Base-by-base conservation (phyloP, 2,797 vertebrate genomes). In the Tarsius wallacei region DNA sequence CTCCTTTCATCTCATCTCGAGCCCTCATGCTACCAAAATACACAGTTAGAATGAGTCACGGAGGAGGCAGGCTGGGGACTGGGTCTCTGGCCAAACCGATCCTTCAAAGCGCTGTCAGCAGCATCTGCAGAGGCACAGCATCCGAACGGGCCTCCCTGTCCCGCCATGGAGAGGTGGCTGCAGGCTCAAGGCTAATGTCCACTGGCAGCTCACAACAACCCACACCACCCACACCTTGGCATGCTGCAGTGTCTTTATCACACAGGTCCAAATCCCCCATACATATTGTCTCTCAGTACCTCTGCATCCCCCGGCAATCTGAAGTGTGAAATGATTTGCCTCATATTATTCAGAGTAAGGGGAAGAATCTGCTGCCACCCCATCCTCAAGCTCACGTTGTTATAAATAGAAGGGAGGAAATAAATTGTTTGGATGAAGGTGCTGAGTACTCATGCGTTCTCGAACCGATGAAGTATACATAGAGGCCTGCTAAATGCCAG, bases 61-160 rank as follows among this genome's bases (percentile, higher is more conserved):
- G 49, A 80, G 59, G 19, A 94, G 61, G 80, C 90, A 47, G 74
- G 55, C 90, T 61, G 70, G 91, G 83, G 93, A 91, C 42, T 76
- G 78, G 70, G 92, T 91, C 95, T 94, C 93, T 64, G 74, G 86
- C 80, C 96, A 97, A 94, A 83, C 78, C 74, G 33, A 82, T 74
- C 83, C 82, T 88, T 97, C 96, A 77, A 49, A 91, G 61, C 0
- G 1, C 55, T n/a, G 22, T 96, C 73, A 22, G 81, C 4, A 0
- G 93, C 55, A 36, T 86, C 90, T 57, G 42, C 76, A 92, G 92
- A 77, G 84, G 19, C 36, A 5, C 5, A 8, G 61, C 28, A 9
- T 21, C 78, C 49, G 21, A 21, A 1, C 15, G 14, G 59, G 61
- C 68, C 89, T 55, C n/a, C 31, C 3, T 12, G 26, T n/a, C 77